These are phyloP conservation scores for Suricata suricatta DNA, from an alignment of 2,113 vertebrate genomes.

Conservation along the genomic window DNA sequence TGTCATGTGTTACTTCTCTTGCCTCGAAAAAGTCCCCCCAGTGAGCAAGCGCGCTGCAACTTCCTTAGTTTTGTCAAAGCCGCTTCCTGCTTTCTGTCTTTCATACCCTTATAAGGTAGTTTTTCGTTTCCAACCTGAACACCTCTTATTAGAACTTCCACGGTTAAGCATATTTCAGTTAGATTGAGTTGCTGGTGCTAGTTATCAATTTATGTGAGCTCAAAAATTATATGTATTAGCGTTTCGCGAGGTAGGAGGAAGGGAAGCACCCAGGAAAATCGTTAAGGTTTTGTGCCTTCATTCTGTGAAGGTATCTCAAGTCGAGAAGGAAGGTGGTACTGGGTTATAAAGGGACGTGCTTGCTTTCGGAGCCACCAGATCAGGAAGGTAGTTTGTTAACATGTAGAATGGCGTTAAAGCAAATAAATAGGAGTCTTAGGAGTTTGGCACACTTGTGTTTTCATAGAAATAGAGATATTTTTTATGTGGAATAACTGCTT, in stretches of 20 bases:
- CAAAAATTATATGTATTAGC: neutral
- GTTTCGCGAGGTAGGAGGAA: neutral
- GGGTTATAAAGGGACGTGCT: slow-evolving; percentile 18
- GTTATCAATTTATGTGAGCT: neutral
- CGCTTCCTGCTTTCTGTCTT: slow-evolving; percentile 95
- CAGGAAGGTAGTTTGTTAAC: neutral
- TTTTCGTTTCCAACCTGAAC: slow-evolving; percentile 85
- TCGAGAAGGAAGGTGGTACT: neutral
- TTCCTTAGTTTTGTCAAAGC: slow-evolving; percentile 92
- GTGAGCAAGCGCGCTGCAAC: slow-evolving; percentile 90
- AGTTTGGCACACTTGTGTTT: neutral
- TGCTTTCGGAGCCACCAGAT: neutral
- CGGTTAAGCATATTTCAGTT: slow-evolving; percentile 52
- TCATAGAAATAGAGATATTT: neutral
- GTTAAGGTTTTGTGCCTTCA: neutral
- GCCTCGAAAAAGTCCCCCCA: slow-evolving; percentile 79
- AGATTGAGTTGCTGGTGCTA: neutral
- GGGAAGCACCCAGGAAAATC: neutral
- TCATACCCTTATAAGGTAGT: slow-evolving; percentile 96
- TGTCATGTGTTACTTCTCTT: slow-evolving; percentile 77
- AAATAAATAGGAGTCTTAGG: neutral
- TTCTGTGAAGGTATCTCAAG: slow-evolving; percentile 15
- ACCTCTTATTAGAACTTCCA: slow-evolving; percentile 77
- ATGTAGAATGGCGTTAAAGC: neutral
- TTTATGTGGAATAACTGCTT: slow-evolving; percentile 16